phyloP scores from a whole-genome alignment of 2,888 invertebrate genomes.

The Hirtodrosophila cameraria region DNA sequence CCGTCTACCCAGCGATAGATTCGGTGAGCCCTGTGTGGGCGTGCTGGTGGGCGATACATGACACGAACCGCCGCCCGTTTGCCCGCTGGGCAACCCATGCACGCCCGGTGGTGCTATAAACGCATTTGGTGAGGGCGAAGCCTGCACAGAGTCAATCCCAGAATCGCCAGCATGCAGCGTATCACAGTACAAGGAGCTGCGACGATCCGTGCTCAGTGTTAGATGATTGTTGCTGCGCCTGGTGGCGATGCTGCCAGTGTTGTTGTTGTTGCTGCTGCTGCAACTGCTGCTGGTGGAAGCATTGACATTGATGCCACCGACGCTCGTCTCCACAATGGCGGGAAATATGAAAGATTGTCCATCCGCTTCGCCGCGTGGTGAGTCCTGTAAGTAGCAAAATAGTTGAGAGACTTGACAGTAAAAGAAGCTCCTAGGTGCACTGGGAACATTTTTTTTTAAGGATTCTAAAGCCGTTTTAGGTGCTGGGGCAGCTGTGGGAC shows the following conservation, averaged over 20 bases:
- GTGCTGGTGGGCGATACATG: constrained; percentile 82
- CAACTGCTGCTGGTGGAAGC: constrained; percentile 55
- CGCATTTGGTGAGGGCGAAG: constrained; percentile 86
- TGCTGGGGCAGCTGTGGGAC: constrained; percentile 54
- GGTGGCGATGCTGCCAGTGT: constrained; percentile 35
- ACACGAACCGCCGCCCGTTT: constrained; percentile 80
- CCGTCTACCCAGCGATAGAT: constrained; percentile 80
- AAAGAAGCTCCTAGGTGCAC: constrained; percentile 29
- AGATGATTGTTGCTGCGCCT: constrained; percentile 66
- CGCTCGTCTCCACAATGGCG: constrained; percentile 83
- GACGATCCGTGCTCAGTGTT: constrained; percentile 69
- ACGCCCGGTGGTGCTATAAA: constrained; percentile 82
- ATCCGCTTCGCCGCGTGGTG: constrained; percentile 88
- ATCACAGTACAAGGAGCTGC: constrained; percentile 84
- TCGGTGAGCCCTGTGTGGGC: constrained; percentile 83
- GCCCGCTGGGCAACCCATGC: constrained; percentile 57
- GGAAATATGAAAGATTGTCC: constrained; percentile 89
- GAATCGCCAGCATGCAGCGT: constrained; percentile 87
- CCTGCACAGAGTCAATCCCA: constrained; percentile 90
- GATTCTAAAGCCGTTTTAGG: constrained; percentile 47
- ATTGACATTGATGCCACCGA: constrained; percentile 58
- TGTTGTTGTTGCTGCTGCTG: constrained; percentile 39
- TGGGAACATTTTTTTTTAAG: constrained; percentile 13
- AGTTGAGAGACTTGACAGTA: constrained; percentile 25
- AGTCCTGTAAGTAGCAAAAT: constrained; percentile 85